Conservation (phyloP, 2,888 invertebrate species). For the Orchesella flavescens region DNA sequence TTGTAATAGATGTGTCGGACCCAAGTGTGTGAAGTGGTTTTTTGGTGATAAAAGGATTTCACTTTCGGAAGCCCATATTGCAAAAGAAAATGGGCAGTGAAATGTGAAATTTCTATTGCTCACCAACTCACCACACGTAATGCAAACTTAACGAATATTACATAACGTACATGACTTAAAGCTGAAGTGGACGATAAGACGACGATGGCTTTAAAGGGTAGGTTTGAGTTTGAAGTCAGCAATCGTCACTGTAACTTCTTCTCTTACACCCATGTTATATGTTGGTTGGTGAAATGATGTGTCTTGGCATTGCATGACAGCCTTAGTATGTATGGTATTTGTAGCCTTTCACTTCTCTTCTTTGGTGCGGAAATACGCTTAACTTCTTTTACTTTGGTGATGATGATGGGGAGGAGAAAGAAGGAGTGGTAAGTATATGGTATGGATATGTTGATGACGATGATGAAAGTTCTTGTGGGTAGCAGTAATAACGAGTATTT, state of each 20-base stretch:
- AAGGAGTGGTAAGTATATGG: constrained; percentile 37
- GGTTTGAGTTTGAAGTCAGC: constrained; percentile 3
- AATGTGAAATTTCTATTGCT: constrained; percentile 48
- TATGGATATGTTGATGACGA: constrained; percentile 22
- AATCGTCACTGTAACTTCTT: neutral
- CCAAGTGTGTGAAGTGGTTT: constrained; percentile 50
- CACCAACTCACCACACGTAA: neutral
- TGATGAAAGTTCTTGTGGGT: constrained; percentile 55
- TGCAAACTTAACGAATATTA: neutral
- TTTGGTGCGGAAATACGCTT: constrained; percentile 40
- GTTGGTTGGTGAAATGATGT: no score
- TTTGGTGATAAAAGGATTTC: constrained; percentile 55
- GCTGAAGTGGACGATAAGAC: constrained; percentile 46
- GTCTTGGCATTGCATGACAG: constrained; percentile 41
- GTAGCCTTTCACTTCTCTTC: constrained; percentile 6
- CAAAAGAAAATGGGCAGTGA: constrained; percentile 40
- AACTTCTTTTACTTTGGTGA: constrained; percentile 31
- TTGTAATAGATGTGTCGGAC: neutral
- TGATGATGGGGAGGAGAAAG: constrained; percentile 33
- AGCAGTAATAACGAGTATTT: constrained; percentile 50
- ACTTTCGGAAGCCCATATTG: constrained; percentile 23
- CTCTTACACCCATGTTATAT: constrained; percentile 4
- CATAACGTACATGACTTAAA: constrained; percentile 37
- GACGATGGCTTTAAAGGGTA: constrained; percentile 8
- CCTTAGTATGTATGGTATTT: no score